Evolutionary conservation across 2,888 invertebrate species (phyloP).

Genomic region (Endotricha flammealis): DNA sequence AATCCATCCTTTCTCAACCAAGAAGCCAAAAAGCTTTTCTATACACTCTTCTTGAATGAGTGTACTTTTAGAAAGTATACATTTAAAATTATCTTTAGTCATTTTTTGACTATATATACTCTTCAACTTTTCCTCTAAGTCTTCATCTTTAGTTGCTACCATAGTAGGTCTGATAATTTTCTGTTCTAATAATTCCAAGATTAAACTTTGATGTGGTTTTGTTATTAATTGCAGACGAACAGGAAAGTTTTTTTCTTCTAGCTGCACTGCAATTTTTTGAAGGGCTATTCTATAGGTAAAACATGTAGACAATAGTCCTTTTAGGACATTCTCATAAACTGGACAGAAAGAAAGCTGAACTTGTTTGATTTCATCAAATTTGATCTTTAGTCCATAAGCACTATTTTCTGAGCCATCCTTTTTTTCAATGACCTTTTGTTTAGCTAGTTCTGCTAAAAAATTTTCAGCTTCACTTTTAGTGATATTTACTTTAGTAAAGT

Average conservation of each 20-base stretch:
- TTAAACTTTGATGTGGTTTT: constrained; percentile 14
- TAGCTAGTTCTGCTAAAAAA: constrained; percentile 12
- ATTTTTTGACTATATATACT: constrained; percentile 1
- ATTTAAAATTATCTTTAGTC: constrained; percentile 1
- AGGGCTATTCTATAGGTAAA: constrained; percentile 17
- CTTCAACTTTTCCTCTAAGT: constrained; percentile 4
- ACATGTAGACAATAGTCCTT: constrained; percentile 10
- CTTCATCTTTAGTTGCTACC: constrained; percentile 1
- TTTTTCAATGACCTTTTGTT: constrained; percentile 10
- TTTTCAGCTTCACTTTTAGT: constrained; percentile 9
- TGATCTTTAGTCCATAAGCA: constrained; percentile 10
- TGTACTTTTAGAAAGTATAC: neutral
- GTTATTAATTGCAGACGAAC: constrained; percentile 11
- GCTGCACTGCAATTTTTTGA: constrained; percentile 11
- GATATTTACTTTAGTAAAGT: constrained; percentile 16
- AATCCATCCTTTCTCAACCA: constrained; percentile 4
- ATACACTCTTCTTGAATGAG: constrained; percentile 1
- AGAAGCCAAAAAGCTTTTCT: neutral
- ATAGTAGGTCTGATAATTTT: constrained; percentile 13
- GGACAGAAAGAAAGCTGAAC: constrained; percentile 11
- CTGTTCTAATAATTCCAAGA: constrained; percentile 15
- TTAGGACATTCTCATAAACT: constrained; percentile 13
- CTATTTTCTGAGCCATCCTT: neutral
- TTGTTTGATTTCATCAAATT: constrained; percentile 12
- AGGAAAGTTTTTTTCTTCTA: constrained; percentile 11